A percentile compares a stretch with the other conserved stretches of the same genome.
Evolutionary conservation across 2,888 invertebrate species (phyloP).

Genomic region (Plagiodera versicolora): DNA sequence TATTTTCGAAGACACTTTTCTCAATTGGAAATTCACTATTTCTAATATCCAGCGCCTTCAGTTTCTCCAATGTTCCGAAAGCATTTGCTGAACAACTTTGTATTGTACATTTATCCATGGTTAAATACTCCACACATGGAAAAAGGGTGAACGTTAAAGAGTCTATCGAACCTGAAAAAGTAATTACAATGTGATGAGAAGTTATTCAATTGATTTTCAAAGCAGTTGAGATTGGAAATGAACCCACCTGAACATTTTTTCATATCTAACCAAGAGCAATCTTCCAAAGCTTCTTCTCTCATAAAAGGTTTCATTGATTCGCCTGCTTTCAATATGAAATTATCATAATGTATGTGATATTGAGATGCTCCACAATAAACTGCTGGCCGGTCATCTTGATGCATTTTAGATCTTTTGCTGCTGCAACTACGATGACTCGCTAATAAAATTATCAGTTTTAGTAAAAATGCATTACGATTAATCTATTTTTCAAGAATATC

Average conservation of each 20-base stretch:
- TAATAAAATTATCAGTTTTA: too few species aligned
- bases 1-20: slow-evolving; percentile 21
- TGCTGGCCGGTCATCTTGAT: background rate
- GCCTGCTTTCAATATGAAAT: background rate
- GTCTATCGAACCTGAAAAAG: slow-evolving; percentile 17
- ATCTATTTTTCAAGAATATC: too few species aligned
- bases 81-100: slow-evolving; percentile 11
- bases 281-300: background rate
- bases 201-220: background rate
- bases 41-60: slow-evolving; percentile 11
- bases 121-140: slow-evolving; percentile 14
- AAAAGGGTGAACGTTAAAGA: slow-evolving; percentile 11
- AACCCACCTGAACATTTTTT: background rate
- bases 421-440: too few species aligned
- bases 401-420: background rate
- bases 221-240: background rate
- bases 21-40: slow-evolving; percentile 12
- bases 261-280: background rate
- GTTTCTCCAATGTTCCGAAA: slow-evolving; percentile 12
- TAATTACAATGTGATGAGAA: too few species aligned
- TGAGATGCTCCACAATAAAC: background rate
- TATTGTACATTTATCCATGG: slow-evolving; percentile 11
- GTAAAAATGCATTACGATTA: too few species aligned
- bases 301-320: background rate
- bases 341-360: background rate